phyloP scores from a whole-genome alignment of 1,140 invertebrate genomes.

The Ceratosolen fusciceps region DNA sequence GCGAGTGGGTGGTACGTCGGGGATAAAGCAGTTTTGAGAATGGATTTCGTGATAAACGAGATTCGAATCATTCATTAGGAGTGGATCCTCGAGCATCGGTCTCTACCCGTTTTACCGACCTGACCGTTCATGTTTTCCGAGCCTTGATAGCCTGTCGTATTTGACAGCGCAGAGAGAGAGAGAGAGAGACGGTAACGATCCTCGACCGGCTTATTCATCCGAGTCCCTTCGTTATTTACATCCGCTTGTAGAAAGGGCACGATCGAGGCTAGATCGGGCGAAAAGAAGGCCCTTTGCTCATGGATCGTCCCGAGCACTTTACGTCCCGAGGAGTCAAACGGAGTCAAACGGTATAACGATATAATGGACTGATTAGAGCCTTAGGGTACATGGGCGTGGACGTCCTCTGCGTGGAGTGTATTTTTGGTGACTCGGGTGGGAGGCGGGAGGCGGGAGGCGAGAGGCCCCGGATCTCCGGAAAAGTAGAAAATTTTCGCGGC shows the following conservation, averaged over 20 bases:
- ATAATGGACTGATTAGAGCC: too few relatives aligned
- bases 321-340: too few relatives aligned
- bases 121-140: slow-evolving; percentile 48
- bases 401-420: too few relatives aligned
- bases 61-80: slow-evolving; percentile 63
- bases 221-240: slow-evolving; percentile 37
- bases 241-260: slow-evolving; percentile 16
- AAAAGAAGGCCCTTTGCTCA: too few relatives aligned
- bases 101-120: slow-evolving; percentile 37
- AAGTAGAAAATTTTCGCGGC: slow-evolving; percentile 1
- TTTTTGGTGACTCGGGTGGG: too few relatives aligned
- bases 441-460: too few relatives aligned
- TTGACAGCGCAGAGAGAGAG: too few relatives aligned
- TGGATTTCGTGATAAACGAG: slow-evolving; percentile 61
- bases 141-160: slow-evolving; percentile 17
- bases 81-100: slow-evolving; percentile 26
- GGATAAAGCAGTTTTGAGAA: slow-evolving; percentile 47
- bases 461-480: slow-evolving; percentile 8
- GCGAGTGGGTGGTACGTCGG: background rate
- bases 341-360: too few relatives aligned
- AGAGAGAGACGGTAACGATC: slow-evolving; percentile 36
- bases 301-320: too few relatives aligned
- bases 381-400: too few relatives aligned
- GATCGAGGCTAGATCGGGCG: background rate
- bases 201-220: slow-evolving; percentile 12